Evolutionary conservation across 2,888 invertebrate genomes (phyloP), one percentile per base, ranked within the genome.

Genomic region (Drosophila acutilabella): DNA sequence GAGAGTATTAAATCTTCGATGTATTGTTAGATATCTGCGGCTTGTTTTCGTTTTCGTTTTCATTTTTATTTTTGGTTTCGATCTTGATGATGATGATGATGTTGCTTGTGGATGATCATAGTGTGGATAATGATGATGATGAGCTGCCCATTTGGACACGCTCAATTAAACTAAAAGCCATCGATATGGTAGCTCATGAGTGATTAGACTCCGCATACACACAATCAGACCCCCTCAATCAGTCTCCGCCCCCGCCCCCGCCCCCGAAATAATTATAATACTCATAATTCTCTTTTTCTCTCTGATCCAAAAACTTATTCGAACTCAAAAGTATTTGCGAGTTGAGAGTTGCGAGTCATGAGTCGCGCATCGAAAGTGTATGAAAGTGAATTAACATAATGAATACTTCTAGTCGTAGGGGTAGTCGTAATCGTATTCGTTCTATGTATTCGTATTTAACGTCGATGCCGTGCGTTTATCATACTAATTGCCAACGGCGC

Each of bases 161-260:
- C 86, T 71, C 88, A 88, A 83, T 83, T 83, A 88, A 64, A 47
- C 86, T 83, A 80, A 83, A 75, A 83, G 83, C 88, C 71, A 61
- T 64, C 68, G 36, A 61, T 54, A 64, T 56, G 14, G 40, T 26
- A 58, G 73, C 51, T 44, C 58, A 78, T 73, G 78, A 72, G 68
- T 62, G 60, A 69, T 69, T 56, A 44, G 36, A 18, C 8, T 33
- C 42, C n/a, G 4, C 16, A 26, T 26, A 1, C 20, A 1, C 20
- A 6, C 30, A 44, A 44, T 44, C 42, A 11, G 42, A 11, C 10
- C 20, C 44, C 44, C 44, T 6, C 20, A 44, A 44, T 44, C 44
- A 20, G 30, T 14, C 30, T 11, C 16, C 26, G 10, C 16, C 6
- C 11, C 18, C 10, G 16, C 36, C 30, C 14, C 16, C 26, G 10